Evolutionary conservation across 2,888 invertebrate genomes (phyloP).

Genomic region (Lasius fuliginosus): DNA sequence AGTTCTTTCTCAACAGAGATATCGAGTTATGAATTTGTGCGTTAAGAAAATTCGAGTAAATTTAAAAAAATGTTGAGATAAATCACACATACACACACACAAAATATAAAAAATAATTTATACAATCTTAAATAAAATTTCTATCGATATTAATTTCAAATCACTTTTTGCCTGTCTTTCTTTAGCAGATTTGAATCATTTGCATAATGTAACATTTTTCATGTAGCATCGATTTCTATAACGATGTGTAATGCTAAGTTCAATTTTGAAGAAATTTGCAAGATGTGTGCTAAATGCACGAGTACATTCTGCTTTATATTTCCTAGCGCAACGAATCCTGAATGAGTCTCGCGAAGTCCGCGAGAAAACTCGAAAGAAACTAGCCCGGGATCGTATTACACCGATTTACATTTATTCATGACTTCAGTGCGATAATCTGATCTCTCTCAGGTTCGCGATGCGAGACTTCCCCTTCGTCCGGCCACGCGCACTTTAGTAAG

Average conservation of each 20-base stretch:
- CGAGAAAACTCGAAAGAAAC: constrained; percentile 21
- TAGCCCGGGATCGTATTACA: constrained; percentile 21
- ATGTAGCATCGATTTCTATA: neutral
- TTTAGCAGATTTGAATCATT: neutral
- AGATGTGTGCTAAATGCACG: neutral
- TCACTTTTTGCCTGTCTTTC: neutral
- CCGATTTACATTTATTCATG: constrained; percentile 56
- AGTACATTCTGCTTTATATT: constrained; percentile 1
- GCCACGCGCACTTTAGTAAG: constrained; percentile 16
- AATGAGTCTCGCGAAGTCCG: neutral
- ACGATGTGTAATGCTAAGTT: neutral
- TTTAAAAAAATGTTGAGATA: neutral
- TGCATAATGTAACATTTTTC: neutral
- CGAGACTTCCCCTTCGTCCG: constrained; percentile 13
- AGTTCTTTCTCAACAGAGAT: neutral
- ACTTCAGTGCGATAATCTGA: constrained; percentile 42
- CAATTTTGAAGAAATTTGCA: neutral
- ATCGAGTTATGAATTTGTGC: neutral
- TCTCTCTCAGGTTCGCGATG: neutral
- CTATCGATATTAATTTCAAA: neutral
- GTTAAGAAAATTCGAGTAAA: neutral
- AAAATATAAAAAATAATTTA: neutral
- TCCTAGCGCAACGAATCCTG: neutral
- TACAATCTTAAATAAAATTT: neutral
- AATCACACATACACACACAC: neutral